A percentile compares a stretch with the other conserved stretches of the same genome.
Conservation (phyloP, 2,888 invertebrate genomes). For the Ariolimax columbianus region DNA sequence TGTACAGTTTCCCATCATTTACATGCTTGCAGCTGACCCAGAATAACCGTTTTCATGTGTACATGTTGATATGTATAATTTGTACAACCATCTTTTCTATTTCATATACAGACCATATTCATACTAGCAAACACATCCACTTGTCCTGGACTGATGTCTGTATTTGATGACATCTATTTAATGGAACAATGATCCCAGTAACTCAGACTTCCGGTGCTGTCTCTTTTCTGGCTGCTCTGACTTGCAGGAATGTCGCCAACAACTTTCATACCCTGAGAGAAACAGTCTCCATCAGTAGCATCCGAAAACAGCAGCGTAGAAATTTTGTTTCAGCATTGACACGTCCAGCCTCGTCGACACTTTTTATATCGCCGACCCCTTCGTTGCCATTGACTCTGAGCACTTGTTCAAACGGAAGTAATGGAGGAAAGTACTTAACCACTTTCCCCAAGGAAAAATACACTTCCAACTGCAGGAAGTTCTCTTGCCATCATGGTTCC, state of each 20-base stretch:
- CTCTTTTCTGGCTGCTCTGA: not conserved
- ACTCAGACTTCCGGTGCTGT: not conserved
- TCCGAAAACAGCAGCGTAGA: not conserved
- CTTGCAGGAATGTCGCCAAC: not conserved
- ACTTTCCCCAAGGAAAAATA: not conserved
- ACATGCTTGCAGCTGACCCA: too few relatives aligned
- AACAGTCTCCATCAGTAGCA: not conserved
- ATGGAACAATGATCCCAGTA: not conserved
- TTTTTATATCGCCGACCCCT: not conserved
- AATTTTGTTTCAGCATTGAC: not conserved
- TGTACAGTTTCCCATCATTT: too few relatives aligned
- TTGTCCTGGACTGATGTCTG: not conserved
- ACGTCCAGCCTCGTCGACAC: not conserved
- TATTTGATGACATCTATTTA: too few relatives aligned
- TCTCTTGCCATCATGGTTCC: not conserved
- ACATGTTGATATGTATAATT: too few relatives aligned
- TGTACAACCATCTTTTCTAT: not conserved
- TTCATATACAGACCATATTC: not conserved
- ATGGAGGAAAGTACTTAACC: not conserved
- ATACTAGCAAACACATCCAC: not conserved
- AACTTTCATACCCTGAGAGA: not conserved
- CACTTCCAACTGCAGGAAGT: not conserved
- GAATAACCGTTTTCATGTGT: too few relatives aligned
- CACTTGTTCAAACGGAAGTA: too few relatives aligned
- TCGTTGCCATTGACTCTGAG: not conserved